A percentile compares a stretch with the other conserved stretches of the same genome.
phyloP scores from a whole-genome alignment of 2,888 invertebrate genomes.

The Tenthredo amoena region DNA sequence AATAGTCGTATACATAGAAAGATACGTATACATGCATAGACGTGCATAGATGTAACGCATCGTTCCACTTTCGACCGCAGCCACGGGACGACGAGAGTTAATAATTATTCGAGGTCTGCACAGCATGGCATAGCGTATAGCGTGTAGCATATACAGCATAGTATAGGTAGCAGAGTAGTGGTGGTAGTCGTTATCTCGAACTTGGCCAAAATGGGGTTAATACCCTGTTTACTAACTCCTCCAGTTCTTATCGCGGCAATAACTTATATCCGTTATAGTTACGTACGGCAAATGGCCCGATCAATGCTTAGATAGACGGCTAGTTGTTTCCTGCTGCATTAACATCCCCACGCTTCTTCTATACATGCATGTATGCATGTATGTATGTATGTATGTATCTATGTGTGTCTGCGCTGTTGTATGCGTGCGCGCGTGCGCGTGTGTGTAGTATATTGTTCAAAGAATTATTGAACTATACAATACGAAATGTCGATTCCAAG shows the following conservation, averaged over 20 bases:
- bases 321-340: conserved; percentile 8
- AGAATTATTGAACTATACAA: neutral
- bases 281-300: conserved; percentile 60
- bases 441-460: neutral
- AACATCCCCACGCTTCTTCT: neutral
- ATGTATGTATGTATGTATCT: too few relatives aligned
- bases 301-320: conserved; percentile 55
- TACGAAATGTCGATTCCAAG: neutral
- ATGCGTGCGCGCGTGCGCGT: too few relatives aligned
- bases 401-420: too few relatives aligned
- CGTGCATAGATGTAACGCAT: neutral
- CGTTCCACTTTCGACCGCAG: conserved; percentile 6
- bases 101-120: neutral
- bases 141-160: neutral
- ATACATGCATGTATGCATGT: neutral
- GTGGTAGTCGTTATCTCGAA: conserved; percentile 41
- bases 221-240: conserved; percentile 68
- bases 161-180: neutral
- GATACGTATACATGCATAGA: neutral
- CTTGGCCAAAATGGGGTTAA: conserved; percentile 66
- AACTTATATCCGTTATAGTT: conserved; percentile 58
- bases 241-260: conserved; percentile 65
- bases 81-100: neutral
- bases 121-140: neutral
- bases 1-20: too few relatives aligned